These are phyloP conservation scores for Elephas maximus DNA, from an alignment of 2,113 vertebrate genomes.

Conservation along the genomic window DNA sequence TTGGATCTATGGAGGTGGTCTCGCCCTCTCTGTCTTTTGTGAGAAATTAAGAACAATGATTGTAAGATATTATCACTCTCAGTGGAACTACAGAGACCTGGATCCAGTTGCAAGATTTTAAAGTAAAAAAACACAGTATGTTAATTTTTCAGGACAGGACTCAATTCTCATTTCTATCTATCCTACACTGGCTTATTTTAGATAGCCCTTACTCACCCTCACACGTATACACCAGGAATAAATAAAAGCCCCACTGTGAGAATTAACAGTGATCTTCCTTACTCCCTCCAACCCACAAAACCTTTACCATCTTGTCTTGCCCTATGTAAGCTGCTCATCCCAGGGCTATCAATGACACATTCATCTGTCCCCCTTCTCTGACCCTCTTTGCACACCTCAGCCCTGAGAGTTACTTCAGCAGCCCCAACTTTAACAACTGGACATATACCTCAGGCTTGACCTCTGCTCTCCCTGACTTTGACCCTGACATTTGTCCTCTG, in stretches of 20 bases:
- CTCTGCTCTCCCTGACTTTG: background rate
- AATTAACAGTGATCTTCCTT: background rate
- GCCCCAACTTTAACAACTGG: background rate
- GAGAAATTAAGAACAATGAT: constrained; percentile 33
- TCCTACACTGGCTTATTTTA: background rate
- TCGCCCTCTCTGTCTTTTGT: background rate
- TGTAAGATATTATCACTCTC: background rate
- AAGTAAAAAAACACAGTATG: background rate
- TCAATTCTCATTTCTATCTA: constrained; percentile 7
- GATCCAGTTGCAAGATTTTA: background rate
- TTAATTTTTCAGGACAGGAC: background rate
- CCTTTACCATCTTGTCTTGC: background rate
- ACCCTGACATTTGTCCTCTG: background rate
- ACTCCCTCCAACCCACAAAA: background rate
- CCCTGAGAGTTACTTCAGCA: background rate
- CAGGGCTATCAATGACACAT: background rate
- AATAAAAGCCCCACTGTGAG: background rate
- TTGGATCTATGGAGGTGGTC: background rate
- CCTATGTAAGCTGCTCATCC: background rate
- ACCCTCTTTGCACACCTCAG: background rate
- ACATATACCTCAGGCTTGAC: background rate
- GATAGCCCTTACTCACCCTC: background rate
- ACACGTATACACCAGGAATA: background rate
- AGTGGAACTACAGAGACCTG: background rate
- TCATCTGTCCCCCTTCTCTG: background rate